phyloP scores from a whole-genome alignment of 2,113 vertebrate species.

The Gallinago undulata region DNA sequence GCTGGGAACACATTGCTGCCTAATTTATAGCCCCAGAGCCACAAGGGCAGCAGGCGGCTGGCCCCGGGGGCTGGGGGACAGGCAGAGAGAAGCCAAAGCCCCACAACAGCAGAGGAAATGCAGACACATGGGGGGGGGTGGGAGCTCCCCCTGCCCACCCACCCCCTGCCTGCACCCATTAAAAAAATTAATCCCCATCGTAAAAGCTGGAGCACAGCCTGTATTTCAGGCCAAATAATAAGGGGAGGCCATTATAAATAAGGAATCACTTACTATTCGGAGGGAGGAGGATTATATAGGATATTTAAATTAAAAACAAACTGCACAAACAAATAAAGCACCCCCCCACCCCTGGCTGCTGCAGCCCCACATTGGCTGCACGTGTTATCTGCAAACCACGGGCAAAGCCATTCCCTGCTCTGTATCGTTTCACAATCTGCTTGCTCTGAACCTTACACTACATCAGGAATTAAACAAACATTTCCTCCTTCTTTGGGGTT shows the following conservation, averaged over 20 bases:
- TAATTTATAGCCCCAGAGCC: slow-evolving; percentile 67
- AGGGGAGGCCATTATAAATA: not conserved
- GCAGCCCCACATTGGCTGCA: not conserved
- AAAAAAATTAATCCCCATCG: not conserved
- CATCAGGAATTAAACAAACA: slow-evolving; percentile 45
- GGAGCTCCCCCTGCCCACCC: not conserved
- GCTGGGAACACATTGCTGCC: slow-evolving; percentile 42
- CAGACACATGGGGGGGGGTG: not conserved
- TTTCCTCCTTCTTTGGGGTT: slow-evolving; percentile 10
- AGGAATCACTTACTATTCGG: not conserved
- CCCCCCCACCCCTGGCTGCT: rapidly evolving
- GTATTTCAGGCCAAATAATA: not conserved
- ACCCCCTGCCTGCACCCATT: not conserved
- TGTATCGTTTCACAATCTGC: not conserved
- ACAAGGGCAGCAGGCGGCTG: slow-evolving; percentile 25
- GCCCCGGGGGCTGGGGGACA: not conserved
- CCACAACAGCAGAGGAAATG: not conserved
- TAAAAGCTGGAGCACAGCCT: slow-evolving; percentile 35
- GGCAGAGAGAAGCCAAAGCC: not conserved
- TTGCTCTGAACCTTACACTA: not conserved
- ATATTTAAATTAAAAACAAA: slow-evolving; percentile 52
- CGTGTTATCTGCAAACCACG: not conserved
- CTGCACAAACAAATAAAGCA: slow-evolving; percentile 28
- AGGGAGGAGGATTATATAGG: not conserved
- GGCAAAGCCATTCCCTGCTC: not conserved